Evolutionary conservation across 2,113 vertebrate species (phyloP), one percentile per base, ranked within the genome.

Genomic region (Pachypanchax playfairii): DNA sequence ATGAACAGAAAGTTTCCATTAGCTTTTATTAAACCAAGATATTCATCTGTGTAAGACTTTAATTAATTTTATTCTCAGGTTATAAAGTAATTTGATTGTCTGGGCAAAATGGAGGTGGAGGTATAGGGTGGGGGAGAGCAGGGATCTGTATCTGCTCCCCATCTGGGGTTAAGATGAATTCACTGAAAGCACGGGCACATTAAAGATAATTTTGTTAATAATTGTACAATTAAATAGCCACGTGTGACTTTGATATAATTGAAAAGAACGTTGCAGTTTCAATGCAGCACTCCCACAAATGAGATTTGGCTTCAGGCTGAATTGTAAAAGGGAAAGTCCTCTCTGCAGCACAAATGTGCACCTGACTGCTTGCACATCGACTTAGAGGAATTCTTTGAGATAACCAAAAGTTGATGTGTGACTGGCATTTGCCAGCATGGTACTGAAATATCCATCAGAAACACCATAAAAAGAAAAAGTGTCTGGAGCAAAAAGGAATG

Each of bases 11-110:
- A 89, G 81, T 86, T 86, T 82, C 81, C 65, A 89, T 89, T 88
- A 84, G 75, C 70, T 85, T 81, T 75, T 75, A 85, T 88, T 84
- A 80, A 87, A 62, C 64, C 63, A 54, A 73, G 44, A 80, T 73
- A 84, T 83, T 81, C 79, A 75, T 20, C 63, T 26, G 63, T 49
- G 31, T 79, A 72, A 50, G 75, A 72, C 78, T 87, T 87, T 81
- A 87, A 88, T 88, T 87, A 78, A 87, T 87, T 81, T 68, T 68
- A 83, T 88, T 79, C 80, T 85, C 67, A 79, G 81, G 81, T 88
- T 88, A 78, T 80, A 77, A 83, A 79, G 85, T 90, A 86, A 86
- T 88, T 86, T 72, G 70, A 88, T 89, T 87, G 83, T 79, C 80
- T 64, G 80, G 79, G 78, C 74, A 53, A 65, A 53, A 73, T 11